Conservation (phyloP, 2,113 vertebrate species). For the Sinocyclocheilus maitianheensis region DNA sequence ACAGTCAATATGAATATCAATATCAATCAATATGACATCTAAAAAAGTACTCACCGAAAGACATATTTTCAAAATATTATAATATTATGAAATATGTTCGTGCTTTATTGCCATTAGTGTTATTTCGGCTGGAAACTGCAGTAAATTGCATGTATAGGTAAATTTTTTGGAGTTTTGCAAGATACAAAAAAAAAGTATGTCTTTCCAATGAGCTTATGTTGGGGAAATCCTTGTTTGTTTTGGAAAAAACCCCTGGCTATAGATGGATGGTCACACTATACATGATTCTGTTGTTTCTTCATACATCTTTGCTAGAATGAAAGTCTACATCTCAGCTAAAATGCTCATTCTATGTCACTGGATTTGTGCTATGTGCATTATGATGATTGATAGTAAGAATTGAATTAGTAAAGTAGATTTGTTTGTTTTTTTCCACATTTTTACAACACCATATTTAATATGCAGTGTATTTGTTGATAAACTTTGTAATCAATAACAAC, state of each 20-base stretch:
- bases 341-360: background rate
- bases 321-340: background rate
- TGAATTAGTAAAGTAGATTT: background rate
- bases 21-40: background rate
- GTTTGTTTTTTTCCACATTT: background rate
- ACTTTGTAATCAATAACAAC: background rate
- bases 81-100: background rate
- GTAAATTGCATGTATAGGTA: background rate
- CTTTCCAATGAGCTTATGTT: background rate
- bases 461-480: conserved; percentile 21
- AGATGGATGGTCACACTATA: background rate
- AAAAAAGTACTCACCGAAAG: background rate
- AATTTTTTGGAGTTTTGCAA: background rate
- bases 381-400: background rate
- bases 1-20: background rate
- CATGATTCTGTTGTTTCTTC: background rate
- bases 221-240: background rate
- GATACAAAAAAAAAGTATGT: background rate
- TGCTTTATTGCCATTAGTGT: background rate
- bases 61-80: background rate
- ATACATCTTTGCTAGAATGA: background rate
- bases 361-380: background rate
- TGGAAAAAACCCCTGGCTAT: background rate
- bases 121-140: background rate
- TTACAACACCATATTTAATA: background rate